A percentile compares a stretch with the other conserved stretches of the same genome.
phyloP scores from a whole-genome alignment of 1,140 invertebrate species.

The Sarcophaga peregrina region DNA sequence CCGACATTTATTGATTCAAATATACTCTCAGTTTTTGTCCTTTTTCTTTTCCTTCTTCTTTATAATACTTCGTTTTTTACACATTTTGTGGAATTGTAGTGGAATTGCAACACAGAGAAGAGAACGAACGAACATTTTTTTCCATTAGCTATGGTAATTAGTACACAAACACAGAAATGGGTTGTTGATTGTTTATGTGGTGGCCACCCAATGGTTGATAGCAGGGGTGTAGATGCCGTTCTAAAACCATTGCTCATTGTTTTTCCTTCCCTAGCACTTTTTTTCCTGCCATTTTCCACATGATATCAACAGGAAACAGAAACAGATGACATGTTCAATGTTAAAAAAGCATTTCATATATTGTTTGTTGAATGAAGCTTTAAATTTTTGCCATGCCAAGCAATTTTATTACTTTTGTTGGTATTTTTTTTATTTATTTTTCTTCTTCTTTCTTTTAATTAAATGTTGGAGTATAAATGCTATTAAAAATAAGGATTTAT shows the following conservation, averaged over 20 bases:
- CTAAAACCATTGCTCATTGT: slow-evolving; percentile 27
- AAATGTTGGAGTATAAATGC: too few species aligned
- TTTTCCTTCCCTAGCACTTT: background rate
- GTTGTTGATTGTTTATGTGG: slow-evolving; percentile 31
- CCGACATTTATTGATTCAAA: slow-evolving; percentile 35
- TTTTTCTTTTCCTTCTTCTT: background rate
- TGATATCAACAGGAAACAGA: slow-evolving; percentile 41
- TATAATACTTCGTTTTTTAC: background rate
- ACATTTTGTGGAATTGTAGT: too few species aligned
- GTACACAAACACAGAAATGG: background rate
- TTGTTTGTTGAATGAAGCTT: background rate
- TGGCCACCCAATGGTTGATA: slow-evolving; percentile 10
- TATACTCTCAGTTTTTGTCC: background rate
- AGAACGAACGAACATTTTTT: background rate
- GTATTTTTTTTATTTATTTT: too few species aligned
- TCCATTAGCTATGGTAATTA: too few species aligned
- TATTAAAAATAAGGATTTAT: too few species aligned
- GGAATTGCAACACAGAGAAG: background rate
- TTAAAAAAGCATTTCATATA: slow-evolving; percentile 34
- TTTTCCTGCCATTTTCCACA: slow-evolving; percentile 29
- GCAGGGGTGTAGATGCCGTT: slow-evolving; percentile 31
- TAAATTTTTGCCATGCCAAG: background rate
- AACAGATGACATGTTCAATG: slow-evolving; percentile 40
- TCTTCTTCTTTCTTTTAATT: too few species aligned
- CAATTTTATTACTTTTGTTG: too few species aligned